phyloP scores from a whole-genome alignment of 2,888 invertebrate genomes.

The Trichopoda pennipes region DNA sequence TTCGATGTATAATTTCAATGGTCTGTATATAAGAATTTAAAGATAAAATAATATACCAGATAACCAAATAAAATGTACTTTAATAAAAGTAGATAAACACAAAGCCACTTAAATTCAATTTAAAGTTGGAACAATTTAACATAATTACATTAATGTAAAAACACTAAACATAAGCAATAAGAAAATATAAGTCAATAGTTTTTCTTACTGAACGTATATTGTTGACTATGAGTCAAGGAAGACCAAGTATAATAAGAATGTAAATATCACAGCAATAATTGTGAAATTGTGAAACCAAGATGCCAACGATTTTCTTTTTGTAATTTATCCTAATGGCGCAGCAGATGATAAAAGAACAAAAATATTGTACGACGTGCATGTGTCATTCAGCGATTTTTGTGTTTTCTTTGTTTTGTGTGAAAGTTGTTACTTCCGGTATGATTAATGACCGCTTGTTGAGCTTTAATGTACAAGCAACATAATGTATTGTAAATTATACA shows the following conservation, averaged over 20 bases:
- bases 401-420: slow-evolving; percentile 30
- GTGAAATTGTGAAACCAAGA: slow-evolving; percentile 18
- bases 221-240: slow-evolving; percentile 6
- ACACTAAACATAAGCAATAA: neutral
- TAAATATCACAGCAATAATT: neutral
- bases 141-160: neutral
- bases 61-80: too few relatives aligned
- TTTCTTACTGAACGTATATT: slow-evolving; percentile 5
- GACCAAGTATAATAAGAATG: slow-evolving; percentile 15
- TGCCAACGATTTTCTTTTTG: slow-evolving; percentile 14
- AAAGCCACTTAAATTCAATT: too few relatives aligned
- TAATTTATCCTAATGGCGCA: slow-evolving; percentile 18
- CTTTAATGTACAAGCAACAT: slow-evolving; percentile 65
- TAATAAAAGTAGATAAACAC: too few relatives aligned
- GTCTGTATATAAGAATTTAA: too few relatives aligned
- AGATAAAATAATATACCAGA: too few relatives aligned
- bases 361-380: slow-evolving; percentile 38
- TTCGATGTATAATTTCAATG: too few relatives aligned
- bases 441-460: slow-evolving; percentile 78
- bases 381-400: neutral
- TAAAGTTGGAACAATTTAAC: too few relatives aligned
- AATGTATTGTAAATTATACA: slow-evolving; percentile 65
- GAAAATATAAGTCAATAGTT: neutral
- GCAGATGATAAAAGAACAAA: slow-evolving; percentile 19
- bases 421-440: slow-evolving; percentile 75